Percentiles rank a stretch among this genome's conserved stretches.
Conservation (phyloP, 2,888 invertebrate species). For the Zele albiditarsus region DNA sequence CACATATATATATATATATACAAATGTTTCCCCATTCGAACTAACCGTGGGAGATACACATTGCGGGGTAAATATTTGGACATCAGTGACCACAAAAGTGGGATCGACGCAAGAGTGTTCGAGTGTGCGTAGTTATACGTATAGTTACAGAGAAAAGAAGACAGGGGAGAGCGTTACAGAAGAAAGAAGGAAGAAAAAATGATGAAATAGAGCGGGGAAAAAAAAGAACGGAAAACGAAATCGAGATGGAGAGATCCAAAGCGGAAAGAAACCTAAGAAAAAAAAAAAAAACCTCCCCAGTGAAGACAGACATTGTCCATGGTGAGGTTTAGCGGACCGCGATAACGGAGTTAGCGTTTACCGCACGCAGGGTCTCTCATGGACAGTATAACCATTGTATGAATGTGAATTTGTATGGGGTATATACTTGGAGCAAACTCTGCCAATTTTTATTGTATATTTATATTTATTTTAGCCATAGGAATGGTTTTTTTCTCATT, state of each 20-base stretch:
- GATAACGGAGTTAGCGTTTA: conserved; percentile 69
- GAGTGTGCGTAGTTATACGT: conserved; percentile 29
- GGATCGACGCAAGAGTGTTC: conserved; percentile 46
- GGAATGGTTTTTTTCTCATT: not conserved
- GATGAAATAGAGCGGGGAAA: not conserved
- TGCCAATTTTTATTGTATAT: conserved; percentile 58
- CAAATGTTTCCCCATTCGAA: conserved; percentile 39
- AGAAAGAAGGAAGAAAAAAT: not conserved
- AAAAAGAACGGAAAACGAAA: not conserved
- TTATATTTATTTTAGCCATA: conserved; percentile 6
- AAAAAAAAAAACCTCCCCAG: conserved; percentile 1
- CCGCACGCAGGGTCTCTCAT: conserved; percentile 44
- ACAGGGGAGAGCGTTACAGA: not conserved
- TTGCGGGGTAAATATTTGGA: conserved; percentile 69
- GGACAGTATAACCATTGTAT: conserved; percentile 53
- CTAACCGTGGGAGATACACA: conserved; percentile 57
- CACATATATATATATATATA: not conserved
- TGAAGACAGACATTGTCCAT: conserved; percentile 62
- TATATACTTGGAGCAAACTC: conserved; percentile 46
- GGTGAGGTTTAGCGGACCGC: conserved; percentile 63
- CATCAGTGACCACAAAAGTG: conserved; percentile 60
- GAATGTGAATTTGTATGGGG: conserved; percentile 16
- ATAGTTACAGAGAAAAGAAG: conserved; percentile 14
- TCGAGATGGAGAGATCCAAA: not conserved
- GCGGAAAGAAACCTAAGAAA: conserved; percentile 22